A percentile compares a stretch with the other conserved stretches of the same genome.
Conservation (phyloP, 2,797 vertebrate genomes). For the Gobio occitaniae region DNA sequence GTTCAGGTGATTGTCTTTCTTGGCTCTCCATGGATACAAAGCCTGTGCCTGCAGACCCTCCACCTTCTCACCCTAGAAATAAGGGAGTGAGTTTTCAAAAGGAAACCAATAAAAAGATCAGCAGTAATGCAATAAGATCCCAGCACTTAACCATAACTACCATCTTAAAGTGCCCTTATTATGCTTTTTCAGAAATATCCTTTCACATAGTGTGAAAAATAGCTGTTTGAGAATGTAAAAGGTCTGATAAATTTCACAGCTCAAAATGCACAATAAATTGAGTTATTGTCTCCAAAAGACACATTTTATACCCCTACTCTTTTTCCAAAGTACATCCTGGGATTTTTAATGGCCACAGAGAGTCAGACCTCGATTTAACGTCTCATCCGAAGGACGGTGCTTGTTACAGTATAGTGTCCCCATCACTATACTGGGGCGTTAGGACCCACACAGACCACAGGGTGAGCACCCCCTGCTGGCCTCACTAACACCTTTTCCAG, state of each 20-base stretch:
- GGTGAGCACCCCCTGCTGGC: no score
- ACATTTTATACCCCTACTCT: no score
- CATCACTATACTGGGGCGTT: no score
- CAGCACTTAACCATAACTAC: neutral
- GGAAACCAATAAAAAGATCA: neutral
- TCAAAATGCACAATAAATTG: neutral
- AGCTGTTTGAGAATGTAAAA: neutral
- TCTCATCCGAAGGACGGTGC: no score
- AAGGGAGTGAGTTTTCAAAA: neutral
- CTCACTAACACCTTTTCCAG: no score
- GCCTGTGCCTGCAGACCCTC: slow-evolving; percentile 98
- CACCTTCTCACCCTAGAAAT: slow-evolving; percentile 92
- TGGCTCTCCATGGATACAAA: slow-evolving; percentile 96
- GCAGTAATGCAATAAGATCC: neutral
- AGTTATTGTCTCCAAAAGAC: neutral
- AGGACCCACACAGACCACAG: no score
- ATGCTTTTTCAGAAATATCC: neutral
- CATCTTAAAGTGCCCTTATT: neutral
- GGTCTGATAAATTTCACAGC: neutral
- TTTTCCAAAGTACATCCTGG: no score
- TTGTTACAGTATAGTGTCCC: no score
- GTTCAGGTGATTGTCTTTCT: slow-evolving; percentile 99
- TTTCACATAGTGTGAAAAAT: neutral
- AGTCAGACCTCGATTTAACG: no score
- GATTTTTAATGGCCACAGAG: no score